Evolutionary conservation across 2,888 invertebrate species (phyloP), one percentile per base, ranked within the genome.

Genomic region (Aelia acuminata): DNA sequence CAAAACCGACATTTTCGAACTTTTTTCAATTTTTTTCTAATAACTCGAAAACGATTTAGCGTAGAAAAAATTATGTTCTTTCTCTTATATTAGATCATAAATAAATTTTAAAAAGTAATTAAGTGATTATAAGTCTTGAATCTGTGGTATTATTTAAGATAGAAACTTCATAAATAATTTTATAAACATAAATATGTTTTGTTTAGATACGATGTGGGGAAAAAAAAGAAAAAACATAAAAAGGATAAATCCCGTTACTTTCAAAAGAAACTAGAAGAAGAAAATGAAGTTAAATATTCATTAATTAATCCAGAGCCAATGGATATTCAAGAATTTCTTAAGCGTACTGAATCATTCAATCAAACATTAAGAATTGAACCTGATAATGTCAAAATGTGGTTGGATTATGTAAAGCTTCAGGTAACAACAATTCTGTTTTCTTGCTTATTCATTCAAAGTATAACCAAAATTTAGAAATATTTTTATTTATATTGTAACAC

Each of bases 401-500:
- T 95, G 31, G 92, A 94, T 89, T 94, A 94, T 91, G 92, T 95
- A 13, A 91, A 93, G 50, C 94, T 94, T 91, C 95, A 95, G 91
- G 93, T 92, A 84, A 47, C n/a, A n/a, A n/a, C n/a, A n/a, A n/a
- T n/a, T n/a, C n/a, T n/a, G n/a, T n/a, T n/a, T n/a, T n/a, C n/a
- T n/a, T n/a, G n/a, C n/a, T n/a, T n/a, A n/a, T n/a, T n/a, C n/a
- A n/a, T n/a, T n/a, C n/a, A n/a, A n/a, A n/a, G n/a, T n/a, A n/a
- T n/a, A n/a, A n/a, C n/a, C n/a, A n/a, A n/a, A n/a, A n/a, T n/a
- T n/a, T n/a, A n/a, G n/a, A n/a, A n/a, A n/a, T n/a, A n/a, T n/a
- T n/a, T n/a, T n/a, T n/a, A n/a, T n/a, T n/a, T n/a, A n/a, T n/a
- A n/a, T n/a, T n/a, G n/a, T n/a, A n/a, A n/a, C n/a, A n/a, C n/a